Conservation (phyloP, 2,797 vertebrate genomes). For the Ctenopoma multispine region DNA sequence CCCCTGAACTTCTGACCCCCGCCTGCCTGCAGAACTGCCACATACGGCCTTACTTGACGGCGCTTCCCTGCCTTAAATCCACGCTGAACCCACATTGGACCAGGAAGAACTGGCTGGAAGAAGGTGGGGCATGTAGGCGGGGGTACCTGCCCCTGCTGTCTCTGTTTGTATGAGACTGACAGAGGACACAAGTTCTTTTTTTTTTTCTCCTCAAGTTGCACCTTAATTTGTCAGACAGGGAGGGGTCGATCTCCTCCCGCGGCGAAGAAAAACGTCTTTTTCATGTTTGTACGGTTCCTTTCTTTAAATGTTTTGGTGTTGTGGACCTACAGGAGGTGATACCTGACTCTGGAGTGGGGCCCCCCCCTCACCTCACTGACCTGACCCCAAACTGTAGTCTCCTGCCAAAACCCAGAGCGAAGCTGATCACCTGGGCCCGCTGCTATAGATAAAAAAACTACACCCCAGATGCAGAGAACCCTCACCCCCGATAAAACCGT, state of each 20-base stretch:
- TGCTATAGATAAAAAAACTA: slow-evolving; percentile 75
- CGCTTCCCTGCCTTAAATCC: slow-evolving; percentile 53
- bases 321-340: slow-evolving; percentile 64
- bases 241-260: slow-evolving; percentile 84
- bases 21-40: slow-evolving; percentile 49
- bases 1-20: slow-evolving; percentile 46
- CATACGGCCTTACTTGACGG: slow-evolving; percentile 65
- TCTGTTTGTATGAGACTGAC: slow-evolving; percentile 70
- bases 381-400: slow-evolving; percentile 83
- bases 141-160: slow-evolving; percentile 41
- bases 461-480: slow-evolving; percentile 31
- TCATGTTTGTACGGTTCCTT: slow-evolving; percentile 63
- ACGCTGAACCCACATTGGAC: slow-evolving; percentile 60
- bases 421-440: slow-evolving; percentile 57
- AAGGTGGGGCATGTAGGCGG: slow-evolving; percentile 23
- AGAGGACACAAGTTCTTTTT: slow-evolving; percentile 51
- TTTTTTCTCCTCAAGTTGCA: slow-evolving; percentile 82
- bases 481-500: slow-evolving; percentile 6
- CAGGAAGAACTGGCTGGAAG: slow-evolving; percentile 36
- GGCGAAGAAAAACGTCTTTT: slow-evolving; percentile 64
- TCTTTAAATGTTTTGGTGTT: slow-evolving; percentile 42
- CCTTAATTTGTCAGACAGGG: slow-evolving; percentile 87
- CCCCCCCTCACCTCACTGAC: slow-evolving; percentile 43
- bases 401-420: slow-evolving; percentile 71
- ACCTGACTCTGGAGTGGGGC: slow-evolving; percentile 42